A percentile compares a stretch with the other conserved stretches of the same genome.
phyloP scores from a whole-genome alignment of 2,888 invertebrate species.

The Incurvaria masculella region DNA sequence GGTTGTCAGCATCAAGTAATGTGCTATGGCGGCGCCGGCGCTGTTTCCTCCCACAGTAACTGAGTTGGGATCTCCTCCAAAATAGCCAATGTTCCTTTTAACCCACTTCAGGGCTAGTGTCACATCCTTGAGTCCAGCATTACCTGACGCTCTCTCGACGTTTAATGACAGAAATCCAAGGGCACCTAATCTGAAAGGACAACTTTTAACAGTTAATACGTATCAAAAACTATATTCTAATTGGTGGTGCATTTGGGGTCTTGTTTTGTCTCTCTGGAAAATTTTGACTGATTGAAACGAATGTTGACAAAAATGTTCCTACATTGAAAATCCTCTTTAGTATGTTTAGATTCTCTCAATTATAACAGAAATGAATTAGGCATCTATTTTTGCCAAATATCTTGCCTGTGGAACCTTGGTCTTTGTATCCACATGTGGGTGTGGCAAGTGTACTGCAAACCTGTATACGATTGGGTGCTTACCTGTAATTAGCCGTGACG shows the following conservation, averaged over 20 bases:
- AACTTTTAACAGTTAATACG: background rate
- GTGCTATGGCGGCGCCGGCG: slow-evolving; percentile 25
- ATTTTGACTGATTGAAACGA: too few relatives aligned
- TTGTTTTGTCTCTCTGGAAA: too few relatives aligned
- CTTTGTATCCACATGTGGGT: too few relatives aligned
- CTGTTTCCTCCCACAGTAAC: slow-evolving; percentile 28
- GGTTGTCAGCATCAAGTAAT: slow-evolving; percentile 24
- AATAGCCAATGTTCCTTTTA: slow-evolving; percentile 23
- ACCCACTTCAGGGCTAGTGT: slow-evolving; percentile 25
- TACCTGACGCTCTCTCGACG: slow-evolving; percentile 23
- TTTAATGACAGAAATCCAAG: slow-evolving; percentile 28
- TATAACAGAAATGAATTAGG: background rate
- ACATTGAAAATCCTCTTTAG: background rate
- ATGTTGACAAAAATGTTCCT: slow-evolving; percentile 4
- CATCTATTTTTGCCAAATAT: background rate
- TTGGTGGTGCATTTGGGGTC: too few relatives aligned
- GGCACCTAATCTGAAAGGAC: slow-evolving; percentile 25
- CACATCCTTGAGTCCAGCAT: slow-evolving; percentile 28
- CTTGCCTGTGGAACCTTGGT: too few relatives aligned
- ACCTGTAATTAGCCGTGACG: slow-evolving; percentile 30
- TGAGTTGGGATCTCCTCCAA: slow-evolving; percentile 23
- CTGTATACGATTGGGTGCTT: background rate
- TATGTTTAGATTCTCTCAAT: background rate
- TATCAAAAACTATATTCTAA: too few relatives aligned
- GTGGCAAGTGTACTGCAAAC: background rate